Base-by-base conservation (phyloP, 2,113 vertebrate genomes). In the Oreamnos americanus region DNA sequence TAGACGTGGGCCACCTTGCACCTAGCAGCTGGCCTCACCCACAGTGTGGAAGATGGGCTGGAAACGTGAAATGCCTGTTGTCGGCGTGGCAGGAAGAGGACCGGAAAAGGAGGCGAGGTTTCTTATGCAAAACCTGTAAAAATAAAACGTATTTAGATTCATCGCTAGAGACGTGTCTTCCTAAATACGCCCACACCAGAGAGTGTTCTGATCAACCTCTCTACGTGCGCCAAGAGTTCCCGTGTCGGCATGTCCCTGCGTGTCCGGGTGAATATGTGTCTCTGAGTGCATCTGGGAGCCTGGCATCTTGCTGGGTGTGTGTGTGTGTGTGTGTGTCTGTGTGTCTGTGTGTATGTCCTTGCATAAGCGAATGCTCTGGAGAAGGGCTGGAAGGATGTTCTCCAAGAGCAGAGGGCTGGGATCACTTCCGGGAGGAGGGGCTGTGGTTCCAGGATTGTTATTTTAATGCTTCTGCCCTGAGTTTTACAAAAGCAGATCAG, bases 1-100 rank as follows among this genome's bases (percentile, higher is more conserved):
- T 15, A 64, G 86, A 36, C 3, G 3, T 3, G 21, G 11, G 26
- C 21, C 15, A 55, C 55, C 21, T 13, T 10, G 43, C 55, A 26
- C 9, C 6, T 0, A 19, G 62, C 8, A 3, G 6, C 78, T 16
- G 19, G 47, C 89, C 93, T 30, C 28, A 2, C 55, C 58, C 33
- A 1, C 85, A 28, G 7, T 0, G 0, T 5, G 43, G 47, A 16
- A 6, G 74, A 33, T 1, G 36, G 28, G 14, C 2, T 8, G 62
- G 84, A 30, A 16, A 15, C 4, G 3, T 0, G 43, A 19, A 21
- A n/a, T 5, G 30, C 21, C 76, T 82, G 19, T 33, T 2, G 60
- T n/a, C 4, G 79, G 71, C 1, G 6, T 0, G 13, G 9, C 6
- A 2, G 15, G 33, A 23, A 12, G 45, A 26, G 36, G 23, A 30